Percentiles rank a stretch among this genome's conserved stretches.
These are phyloP conservation scores for Crypturellus undulatus DNA, from an alignment of 2,113 vertebrate species.

Conservation along the genomic window DNA sequence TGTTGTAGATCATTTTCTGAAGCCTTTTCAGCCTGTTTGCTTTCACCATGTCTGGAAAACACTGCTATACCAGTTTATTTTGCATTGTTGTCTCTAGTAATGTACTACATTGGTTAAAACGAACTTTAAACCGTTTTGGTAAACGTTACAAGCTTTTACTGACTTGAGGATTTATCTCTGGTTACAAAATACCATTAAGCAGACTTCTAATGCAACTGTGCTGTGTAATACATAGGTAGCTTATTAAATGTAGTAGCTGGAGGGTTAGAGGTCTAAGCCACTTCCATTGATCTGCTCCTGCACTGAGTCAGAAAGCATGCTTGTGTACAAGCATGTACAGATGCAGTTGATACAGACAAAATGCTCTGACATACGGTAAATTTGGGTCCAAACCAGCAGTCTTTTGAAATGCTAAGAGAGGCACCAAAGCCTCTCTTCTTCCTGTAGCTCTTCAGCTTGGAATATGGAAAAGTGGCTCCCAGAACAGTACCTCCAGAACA, in stretches of 20 bases:
- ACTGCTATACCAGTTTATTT: background rate
- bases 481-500: too few relatives aligned
- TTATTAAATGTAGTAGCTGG: background rate
- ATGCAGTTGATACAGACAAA: background rate
- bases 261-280: background rate
- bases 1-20: background rate
- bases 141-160: background rate
- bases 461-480: background rate
- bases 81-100: background rate
- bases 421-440: background rate
- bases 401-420: background rate
- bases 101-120: background rate
- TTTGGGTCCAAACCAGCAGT: background rate
- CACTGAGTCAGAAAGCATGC: background rate
- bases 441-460: fast-evolving
- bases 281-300: background rate
- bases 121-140: background rate
- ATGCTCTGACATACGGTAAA: background rate
- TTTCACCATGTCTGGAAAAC: background rate
- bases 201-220: background rate
- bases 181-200: background rate
- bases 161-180: background rate
- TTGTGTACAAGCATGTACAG: background rate
- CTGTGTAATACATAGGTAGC: background rate
- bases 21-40: background rate